phyloP scores from a whole-genome alignment of 2,888 invertebrate species.

The Stegana nigrithorax region DNA sequence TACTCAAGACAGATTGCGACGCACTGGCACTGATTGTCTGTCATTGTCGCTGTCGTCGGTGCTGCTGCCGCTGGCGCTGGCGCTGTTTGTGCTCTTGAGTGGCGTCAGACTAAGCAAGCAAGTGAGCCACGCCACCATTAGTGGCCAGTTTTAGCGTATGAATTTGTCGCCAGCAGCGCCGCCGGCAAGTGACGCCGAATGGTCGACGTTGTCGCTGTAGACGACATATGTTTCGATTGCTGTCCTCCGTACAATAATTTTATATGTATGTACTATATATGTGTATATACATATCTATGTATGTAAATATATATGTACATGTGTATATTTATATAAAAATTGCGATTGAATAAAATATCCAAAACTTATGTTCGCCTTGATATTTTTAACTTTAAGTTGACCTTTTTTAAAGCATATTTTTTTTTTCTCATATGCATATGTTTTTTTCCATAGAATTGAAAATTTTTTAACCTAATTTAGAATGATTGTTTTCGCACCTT shows the following conservation, averaged over 20 bases:
- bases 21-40: neutral
- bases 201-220: neutral
- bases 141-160: neutral
- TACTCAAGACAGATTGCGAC: neutral
- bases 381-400: no score
- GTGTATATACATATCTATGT: no score
- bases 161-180: neutral
- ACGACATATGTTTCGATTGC: neutral
- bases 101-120: no score
- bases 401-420: no score
- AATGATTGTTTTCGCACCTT: constrained; percentile 18
- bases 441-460: no score
- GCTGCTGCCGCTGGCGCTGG: neutral
- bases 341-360: no score
- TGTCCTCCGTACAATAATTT: constrained; percentile 3
- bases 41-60: neutral
- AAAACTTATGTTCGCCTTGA: no score
- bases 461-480: constrained; percentile 50
- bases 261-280: no score
- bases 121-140: no score
- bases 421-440: no score
- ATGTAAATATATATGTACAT: no score
- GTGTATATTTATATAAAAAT: no score
- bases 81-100: neutral
- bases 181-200: neutral